phyloP scores from a whole-genome alignment of 2,113 vertebrate species.

The Corythoichthys haematopterus region DNA sequence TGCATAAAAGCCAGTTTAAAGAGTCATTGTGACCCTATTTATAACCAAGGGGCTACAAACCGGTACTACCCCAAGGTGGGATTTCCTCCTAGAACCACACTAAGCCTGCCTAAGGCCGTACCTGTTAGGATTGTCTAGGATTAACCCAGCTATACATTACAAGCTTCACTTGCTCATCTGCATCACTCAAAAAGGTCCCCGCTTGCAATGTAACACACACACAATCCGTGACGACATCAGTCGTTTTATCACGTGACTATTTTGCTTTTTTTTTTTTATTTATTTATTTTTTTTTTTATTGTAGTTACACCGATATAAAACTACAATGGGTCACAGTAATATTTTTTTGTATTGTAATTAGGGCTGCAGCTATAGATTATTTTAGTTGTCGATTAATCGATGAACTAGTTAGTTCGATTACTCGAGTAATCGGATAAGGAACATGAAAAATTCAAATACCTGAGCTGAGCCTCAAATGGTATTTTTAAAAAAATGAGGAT shows the following conservation, averaged over 20 bases:
- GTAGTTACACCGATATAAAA: background rate
- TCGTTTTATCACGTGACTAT: background rate
- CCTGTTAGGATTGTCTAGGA: slow-evolving; percentile 64
- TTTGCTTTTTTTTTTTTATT: too few relatives aligned
- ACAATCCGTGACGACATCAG: background rate
- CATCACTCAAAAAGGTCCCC: background rate
- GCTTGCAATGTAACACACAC: background rate
- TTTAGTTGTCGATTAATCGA: too few relatives aligned
- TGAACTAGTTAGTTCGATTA: too few relatives aligned
- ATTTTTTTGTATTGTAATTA: too few relatives aligned
- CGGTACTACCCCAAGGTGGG: slow-evolving; percentile 62
- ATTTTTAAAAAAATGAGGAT: too few relatives aligned
- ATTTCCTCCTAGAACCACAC: slow-evolving; percentile 70
- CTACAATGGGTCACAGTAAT: too few relatives aligned
- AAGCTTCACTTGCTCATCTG: slow-evolving; percentile 36
- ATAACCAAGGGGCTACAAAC: slow-evolving; percentile 67
- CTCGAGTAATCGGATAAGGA: too few relatives aligned
- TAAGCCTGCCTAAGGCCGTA: slow-evolving; percentile 69
- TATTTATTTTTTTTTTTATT: background rate
- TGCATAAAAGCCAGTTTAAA: slow-evolving; percentile 74
- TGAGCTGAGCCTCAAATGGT: too few relatives aligned
- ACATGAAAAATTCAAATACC: too few relatives aligned
- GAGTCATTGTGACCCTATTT: slow-evolving; percentile 71
- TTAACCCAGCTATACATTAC: slow-evolving; percentile 65
- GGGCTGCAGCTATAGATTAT: too few relatives aligned